Evolutionary conservation across 2,797 vertebrate genomes (phyloP).

Genomic region (Chelon labrosus): DNA sequence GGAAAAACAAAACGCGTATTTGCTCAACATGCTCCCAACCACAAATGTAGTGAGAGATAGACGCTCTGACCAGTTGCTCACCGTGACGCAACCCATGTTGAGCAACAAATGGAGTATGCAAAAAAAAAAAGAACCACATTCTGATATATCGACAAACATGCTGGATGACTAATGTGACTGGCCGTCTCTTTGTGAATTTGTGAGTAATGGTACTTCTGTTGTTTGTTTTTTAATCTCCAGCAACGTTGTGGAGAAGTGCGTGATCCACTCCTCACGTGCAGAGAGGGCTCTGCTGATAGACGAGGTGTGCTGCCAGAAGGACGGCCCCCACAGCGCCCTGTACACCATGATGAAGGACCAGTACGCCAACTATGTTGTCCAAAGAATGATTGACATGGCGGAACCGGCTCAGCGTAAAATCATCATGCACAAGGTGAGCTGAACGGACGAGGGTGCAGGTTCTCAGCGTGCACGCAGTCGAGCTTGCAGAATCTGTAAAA

Average conservation of each 20-base stretch:
- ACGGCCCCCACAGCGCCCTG: conserved; percentile 99
- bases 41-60: too few species aligned
- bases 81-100: too few species aligned
- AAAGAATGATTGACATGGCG: conserved; percentile 99
- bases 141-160: too few species aligned
- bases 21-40: too few species aligned
- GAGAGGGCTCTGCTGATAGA: conserved; percentile 98
- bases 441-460: too few species aligned
- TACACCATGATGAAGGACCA: conserved; percentile 99
- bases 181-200: background rate
- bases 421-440: conserved; percentile 97
- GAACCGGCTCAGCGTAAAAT: conserved; percentile 98
- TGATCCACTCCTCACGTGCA: conserved; percentile 96
- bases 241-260: conserved; percentile 99
- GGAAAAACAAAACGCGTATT: too few species aligned
- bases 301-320: conserved; percentile 98
- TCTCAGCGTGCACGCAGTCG: too few species aligned
- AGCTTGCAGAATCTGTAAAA: too few species aligned
- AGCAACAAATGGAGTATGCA: too few species aligned
- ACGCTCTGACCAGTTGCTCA: too few species aligned
- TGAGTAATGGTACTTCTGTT: conserved; percentile 15
- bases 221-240: conserved; percentile 69
- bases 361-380: conserved; percentile 99
- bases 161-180: too few species aligned
- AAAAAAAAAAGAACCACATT: too few species aligned